phyloP scores from a whole-genome alignment of 1,140 invertebrate genomes.

The Zaprionus africanus region DNA sequence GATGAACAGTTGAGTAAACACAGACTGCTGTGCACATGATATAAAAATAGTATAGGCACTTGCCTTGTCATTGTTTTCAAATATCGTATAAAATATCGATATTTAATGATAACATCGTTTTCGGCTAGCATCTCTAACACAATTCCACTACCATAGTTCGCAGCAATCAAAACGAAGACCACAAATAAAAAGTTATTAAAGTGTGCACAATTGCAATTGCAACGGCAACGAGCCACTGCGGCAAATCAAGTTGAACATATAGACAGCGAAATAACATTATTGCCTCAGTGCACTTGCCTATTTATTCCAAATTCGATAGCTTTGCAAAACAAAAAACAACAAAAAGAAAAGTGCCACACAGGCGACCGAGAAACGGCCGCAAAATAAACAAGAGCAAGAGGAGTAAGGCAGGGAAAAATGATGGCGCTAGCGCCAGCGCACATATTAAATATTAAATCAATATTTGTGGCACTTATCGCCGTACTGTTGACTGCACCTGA shows the following conservation, averaged over 20 bases:
- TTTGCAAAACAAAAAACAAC: slow-evolving; percentile 18
- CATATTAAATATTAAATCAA: slow-evolving; percentile 71
- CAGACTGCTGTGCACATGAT: neutral
- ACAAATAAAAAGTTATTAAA: slow-evolving; percentile 19
- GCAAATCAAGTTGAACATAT: slow-evolving; percentile 23
- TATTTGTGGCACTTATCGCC: slow-evolving; percentile 50
- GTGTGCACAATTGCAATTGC: slow-evolving; percentile 37
- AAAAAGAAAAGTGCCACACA: slow-evolving; percentile 30
- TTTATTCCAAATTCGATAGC: slow-evolving; percentile 14
- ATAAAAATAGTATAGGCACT: neutral
- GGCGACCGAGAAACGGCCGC: neutral
- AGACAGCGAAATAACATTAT: slow-evolving; percentile 2
- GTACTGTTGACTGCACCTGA: slow-evolving; percentile 41
- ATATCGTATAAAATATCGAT: slow-evolving; percentile 20
- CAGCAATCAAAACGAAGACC: slow-evolving; percentile 32
- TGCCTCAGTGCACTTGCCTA: neutral
- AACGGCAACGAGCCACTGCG: slow-evolving; percentile 13
- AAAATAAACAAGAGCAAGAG: slow-evolving; percentile 26
- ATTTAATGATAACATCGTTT: neutral
- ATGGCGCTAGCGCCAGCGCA: slow-evolving; percentile 37
- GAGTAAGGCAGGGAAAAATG: slow-evolving; percentile 27
- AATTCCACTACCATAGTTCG: neutral
- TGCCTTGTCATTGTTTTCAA: neutral
- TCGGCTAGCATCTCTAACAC: slow-evolving; percentile 15
- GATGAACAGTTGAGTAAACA: neutral